Conservation (phyloP, 2,797 vertebrate genomes). For the Kryptolebias ocellatus region DNA sequence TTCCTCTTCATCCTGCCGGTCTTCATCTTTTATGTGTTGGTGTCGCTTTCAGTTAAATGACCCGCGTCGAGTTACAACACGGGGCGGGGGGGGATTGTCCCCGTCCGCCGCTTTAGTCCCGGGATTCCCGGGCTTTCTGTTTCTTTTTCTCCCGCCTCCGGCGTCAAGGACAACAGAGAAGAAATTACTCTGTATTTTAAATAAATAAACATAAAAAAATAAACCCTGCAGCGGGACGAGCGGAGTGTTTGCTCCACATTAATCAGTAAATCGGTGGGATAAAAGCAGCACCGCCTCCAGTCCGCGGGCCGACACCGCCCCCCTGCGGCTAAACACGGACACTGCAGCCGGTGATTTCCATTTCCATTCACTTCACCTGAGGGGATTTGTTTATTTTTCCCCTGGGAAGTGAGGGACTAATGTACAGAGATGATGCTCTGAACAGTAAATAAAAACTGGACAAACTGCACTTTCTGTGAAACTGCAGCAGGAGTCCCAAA, state of each 20-base stretch:
- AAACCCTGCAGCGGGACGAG: neutral
- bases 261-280: neutral
- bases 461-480: no score
- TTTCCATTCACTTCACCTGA: no score
- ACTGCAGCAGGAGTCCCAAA: no score
- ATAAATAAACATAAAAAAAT: conserved; percentile 10
- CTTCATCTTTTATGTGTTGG: conserved; percentile 26
- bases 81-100: conserved; percentile 5
- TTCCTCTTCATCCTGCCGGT: conserved; percentile 48
- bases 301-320: neutral
- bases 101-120: conserved; percentile 11
- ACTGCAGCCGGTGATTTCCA: neutral
- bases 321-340: neutral
- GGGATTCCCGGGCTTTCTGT: conserved; percentile 54
- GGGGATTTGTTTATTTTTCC: no score
- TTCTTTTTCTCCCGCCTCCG: conserved; percentile 2
- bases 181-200: neutral
- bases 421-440: no score
- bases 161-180: neutral
- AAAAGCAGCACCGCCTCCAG: neutral
- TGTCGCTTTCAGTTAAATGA: conserved; percentile 20
- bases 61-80: conserved; percentile 2
- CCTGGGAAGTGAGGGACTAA: no score
- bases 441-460: no score
- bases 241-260: neutral